These are phyloP conservation scores for Esox masquinongy DNA, from an alignment of 2,797 vertebrate genomes.

Conservation along the genomic window DNA sequence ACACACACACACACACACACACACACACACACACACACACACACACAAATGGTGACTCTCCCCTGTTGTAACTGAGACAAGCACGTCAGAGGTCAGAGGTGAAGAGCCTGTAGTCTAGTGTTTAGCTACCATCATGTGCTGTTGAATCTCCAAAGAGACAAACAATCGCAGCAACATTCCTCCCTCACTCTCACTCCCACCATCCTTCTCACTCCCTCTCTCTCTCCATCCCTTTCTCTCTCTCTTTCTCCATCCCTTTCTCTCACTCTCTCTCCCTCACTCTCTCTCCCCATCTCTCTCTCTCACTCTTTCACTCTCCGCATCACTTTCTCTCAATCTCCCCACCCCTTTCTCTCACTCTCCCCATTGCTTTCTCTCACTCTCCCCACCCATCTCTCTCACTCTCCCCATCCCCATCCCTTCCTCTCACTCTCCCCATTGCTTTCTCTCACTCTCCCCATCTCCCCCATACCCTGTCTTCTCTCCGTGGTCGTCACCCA, in stretches of 20 bases:
- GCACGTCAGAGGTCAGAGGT: neutral
- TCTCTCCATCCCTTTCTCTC: neutral
- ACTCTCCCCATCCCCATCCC: neutral
- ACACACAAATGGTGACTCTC: too few relatives aligned
- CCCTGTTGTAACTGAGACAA: slow-evolving; percentile 4
- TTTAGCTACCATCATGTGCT: neutral
- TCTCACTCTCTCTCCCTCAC: too few relatives aligned
- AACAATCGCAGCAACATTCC: neutral
- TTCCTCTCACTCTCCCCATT: too few relatives aligned
- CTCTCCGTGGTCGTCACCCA: neutral
- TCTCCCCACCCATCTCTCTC: neutral
- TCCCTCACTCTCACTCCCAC: neutral
- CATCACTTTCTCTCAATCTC: neutral
- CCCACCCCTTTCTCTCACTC: neutral
- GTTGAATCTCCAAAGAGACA: neutral
- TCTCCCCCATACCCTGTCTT: neutral
- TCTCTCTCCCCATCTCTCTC: too few relatives aligned
- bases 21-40: too few relatives aligned
- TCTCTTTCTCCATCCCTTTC: neutral
- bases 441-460: neutral
- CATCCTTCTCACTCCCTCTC: neutral
- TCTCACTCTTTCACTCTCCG: too few relatives aligned
- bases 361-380: too few relatives aligned
- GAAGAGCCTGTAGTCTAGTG: neutral
- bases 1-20: too few relatives aligned